phyloP scores from a whole-genome alignment of 2,113 vertebrate species.

The Formicarius rufipectus region DNA sequence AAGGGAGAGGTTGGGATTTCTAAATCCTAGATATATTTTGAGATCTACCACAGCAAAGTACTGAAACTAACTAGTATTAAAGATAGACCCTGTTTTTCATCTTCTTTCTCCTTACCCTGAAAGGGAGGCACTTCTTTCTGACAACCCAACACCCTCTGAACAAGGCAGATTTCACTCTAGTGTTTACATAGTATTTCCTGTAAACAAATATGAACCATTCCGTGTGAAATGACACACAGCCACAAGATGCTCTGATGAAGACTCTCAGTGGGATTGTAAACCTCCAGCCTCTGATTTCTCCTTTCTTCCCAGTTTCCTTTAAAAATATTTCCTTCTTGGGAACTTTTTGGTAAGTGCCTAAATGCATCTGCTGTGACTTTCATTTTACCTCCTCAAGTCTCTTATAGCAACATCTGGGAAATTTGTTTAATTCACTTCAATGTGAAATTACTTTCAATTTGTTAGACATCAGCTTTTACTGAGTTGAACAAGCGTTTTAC shows the following conservation, averaged over 20 bases:
- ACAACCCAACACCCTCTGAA: background rate
- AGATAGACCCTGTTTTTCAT: background rate
- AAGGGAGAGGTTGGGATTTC: background rate
- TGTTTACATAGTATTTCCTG: background rate
- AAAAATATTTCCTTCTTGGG: background rate
- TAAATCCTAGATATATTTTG: background rate
- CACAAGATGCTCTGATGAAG: background rate
- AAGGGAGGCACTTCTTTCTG: background rate
- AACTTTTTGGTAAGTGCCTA: background rate
- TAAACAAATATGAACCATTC: background rate
- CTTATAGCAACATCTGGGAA: slow-evolving; percentile 41
- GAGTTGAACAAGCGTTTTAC: background rate
- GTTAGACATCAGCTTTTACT: slow-evolving; percentile 25
- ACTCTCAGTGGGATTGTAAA: background rate
- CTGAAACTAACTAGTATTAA: background rate
- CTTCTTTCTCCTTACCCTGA: background rate
- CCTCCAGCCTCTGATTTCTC: background rate
- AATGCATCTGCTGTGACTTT: slow-evolving; percentile 19
- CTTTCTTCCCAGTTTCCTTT: background rate
- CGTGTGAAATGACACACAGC: background rate
- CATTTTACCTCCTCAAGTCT: background rate
- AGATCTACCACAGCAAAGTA: background rate
- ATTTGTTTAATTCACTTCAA: slow-evolving; percentile 23
- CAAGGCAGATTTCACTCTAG: background rate
- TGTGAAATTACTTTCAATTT: slow-evolving; percentile 39